Percentiles rank a stretch among this genome's conserved stretches.
phyloP scores from a whole-genome alignment of 1,140 invertebrate species.

The Calliopsis andreniformis region DNA sequence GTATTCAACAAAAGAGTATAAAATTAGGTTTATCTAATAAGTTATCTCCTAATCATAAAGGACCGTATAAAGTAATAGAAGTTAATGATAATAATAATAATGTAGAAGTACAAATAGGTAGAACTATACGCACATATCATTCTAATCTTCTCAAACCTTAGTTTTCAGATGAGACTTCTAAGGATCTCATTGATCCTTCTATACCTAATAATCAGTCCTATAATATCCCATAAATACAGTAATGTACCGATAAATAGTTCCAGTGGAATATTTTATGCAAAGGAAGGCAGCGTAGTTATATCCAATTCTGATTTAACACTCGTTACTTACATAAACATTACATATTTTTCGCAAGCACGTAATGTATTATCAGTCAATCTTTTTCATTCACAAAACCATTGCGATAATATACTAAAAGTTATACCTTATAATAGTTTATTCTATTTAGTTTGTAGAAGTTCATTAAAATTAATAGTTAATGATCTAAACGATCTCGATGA shows the following conservation, averaged over 20 bases:
- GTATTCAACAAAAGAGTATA: slow-evolving; percentile 1
- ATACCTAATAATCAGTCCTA: not conserved
- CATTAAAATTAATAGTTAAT: not conserved
- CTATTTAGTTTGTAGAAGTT: too few relatives aligned
- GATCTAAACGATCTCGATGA: not conserved
- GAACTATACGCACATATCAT: not conserved
- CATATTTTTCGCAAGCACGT: not conserved
- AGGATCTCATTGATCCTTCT: not conserved
- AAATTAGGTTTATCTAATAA: slow-evolving; percentile 10
- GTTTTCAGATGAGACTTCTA: not conserved
- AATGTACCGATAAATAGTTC: not conserved
- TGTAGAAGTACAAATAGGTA: not conserved
- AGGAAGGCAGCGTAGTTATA: not conserved
- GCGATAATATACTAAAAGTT: not conserved
- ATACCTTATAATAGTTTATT: too few relatives aligned
- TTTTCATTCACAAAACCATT: not conserved
- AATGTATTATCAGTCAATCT: not conserved
- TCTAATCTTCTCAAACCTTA: not conserved
- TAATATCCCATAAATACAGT: not conserved
- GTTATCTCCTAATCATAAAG: not conserved
- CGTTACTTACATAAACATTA: not conserved
- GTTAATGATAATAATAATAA: not conserved
- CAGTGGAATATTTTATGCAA: not conserved
- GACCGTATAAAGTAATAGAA: not conserved
- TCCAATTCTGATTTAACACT: not conserved